Conservation (phyloP, 2,113 vertebrate species). For the Trachemys scripta region DNA sequence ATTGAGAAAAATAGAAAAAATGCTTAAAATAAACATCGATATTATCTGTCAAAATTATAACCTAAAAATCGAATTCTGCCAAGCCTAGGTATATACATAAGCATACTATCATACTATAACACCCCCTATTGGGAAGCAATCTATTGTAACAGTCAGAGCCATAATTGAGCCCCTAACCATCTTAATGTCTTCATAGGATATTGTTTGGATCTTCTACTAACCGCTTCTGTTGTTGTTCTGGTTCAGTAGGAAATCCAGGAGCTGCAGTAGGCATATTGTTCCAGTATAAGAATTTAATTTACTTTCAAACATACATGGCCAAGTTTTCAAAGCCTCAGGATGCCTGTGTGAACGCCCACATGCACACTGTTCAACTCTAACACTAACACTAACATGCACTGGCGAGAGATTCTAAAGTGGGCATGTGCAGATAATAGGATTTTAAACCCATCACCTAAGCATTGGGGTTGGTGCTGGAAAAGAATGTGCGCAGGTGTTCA, state of each 20-base stretch:
- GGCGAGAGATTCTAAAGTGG: background rate
- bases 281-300: background rate
- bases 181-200: background rate
- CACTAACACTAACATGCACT: too few species aligned
- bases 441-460: background rate
- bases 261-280: too few species aligned
- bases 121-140: background rate
- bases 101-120: background rate
- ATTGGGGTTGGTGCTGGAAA: accelerated
- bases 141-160: background rate
- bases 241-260: background rate
- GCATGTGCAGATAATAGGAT: background rate
- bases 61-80: background rate
- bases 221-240: accelerated
- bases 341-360: background rate
- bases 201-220: background rate
- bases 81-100: background rate
- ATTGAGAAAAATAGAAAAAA: background rate
- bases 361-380: accelerated
- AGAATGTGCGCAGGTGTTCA: background rate
- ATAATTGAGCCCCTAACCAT: accelerated
- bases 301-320: background rate
- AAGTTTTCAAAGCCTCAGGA: background rate
- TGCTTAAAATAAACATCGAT: background rate
- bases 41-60: background rate